Evolutionary conservation across 2,888 invertebrate species (phyloP), one percentile per base, ranked within the genome.

Genomic region (Diabrotica balteata): DNA sequence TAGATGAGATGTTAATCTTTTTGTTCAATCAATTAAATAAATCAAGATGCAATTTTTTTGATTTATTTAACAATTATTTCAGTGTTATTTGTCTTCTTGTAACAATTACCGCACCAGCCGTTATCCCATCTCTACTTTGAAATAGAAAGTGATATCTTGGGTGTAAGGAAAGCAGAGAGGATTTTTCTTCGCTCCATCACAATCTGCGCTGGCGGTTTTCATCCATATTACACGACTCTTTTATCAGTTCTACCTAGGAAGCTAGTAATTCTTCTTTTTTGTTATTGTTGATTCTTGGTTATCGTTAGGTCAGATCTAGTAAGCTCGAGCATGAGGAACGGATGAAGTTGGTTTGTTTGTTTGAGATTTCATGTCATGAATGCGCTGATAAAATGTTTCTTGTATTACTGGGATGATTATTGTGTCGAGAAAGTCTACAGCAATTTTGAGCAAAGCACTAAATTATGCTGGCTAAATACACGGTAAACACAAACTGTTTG

Each of bases 91-190:
- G 1, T 32, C 32, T 32, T 32, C 32, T 32, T 32, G 5, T 32
- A 32, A 32, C 32, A 32, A 32, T 2, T 32, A 4, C 32, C 4
- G 32, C 4, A 32, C 32, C 32, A 32, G 5, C 32, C 32, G 32
- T 32, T 47, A 47, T 68, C 69, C 71, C 72, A 73, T 11, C 60
- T 60, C 44, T 60, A 60, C 1, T n/a, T 43, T 72, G 72, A 76
- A 77, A 77, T 77, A 77, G 77, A 77, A 77, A 77, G 77, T 77
- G 75, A 75, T 72, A 76, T 75, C 73, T 73, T 60, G 43, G 53
- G 10, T 10, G 53, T 42, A 54, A 54, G 32, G 49, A 60, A 11
- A 11, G 8, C 45, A 51, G 43, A 60, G 44, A 44, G 8, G 44
- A 60, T 59, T 51, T 59, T 59, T 59, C 42, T 59, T 43, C 9